A percentile compares a stretch with the other conserved stretches of the same genome.
phyloP scores from a whole-genome alignment of 1,140 invertebrate species.

The Sinella curviseta region DNA sequence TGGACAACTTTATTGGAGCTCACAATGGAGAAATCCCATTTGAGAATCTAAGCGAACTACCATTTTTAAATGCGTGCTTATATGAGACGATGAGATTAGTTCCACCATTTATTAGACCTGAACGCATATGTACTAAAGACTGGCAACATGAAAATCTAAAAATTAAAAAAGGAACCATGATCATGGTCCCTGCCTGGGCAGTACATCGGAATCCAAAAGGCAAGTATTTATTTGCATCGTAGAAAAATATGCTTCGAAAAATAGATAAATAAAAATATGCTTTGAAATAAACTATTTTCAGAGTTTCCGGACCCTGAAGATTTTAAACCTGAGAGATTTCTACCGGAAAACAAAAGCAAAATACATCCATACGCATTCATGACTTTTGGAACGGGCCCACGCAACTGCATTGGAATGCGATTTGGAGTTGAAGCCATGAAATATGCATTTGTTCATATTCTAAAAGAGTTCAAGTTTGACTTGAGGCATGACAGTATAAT shows the following conservation, averaged over 20 bases:
- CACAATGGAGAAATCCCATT: conserved; percentile 51
- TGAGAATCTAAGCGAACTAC: conserved; percentile 52
- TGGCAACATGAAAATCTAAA: conserved; percentile 24
- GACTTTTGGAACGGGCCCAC: conserved; percentile 29
- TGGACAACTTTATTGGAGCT: conserved; percentile 53
- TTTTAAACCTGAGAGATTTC: conserved; percentile 35
- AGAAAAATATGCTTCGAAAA: too few relatives aligned
- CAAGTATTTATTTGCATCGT: too few relatives aligned
- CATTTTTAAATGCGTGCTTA: conserved; percentile 34
- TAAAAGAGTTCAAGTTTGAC: conserved; percentile 15
- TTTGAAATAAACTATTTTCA: too few relatives aligned
- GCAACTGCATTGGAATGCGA: conserved; percentile 22
- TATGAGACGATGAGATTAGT: conserved; percentile 36
- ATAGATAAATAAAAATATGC: too few relatives aligned
- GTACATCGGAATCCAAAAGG: conserved; percentile 23
- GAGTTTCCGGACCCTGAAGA: conserved; percentile 27
- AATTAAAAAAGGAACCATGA: conserved; percentile 26
- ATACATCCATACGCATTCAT: conserved; percentile 27
- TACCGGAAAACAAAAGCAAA: conserved; percentile 28
- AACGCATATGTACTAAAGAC: conserved; percentile 33
- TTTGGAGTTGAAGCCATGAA: conserved; percentile 3
- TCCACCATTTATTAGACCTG: conserved; percentile 36
- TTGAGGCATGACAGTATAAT: background rate
- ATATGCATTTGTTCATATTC: background rate
- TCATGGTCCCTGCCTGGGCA: conserved; percentile 32